Conservation (phyloP, 2,797 vertebrate species). For the Pipistrellus kuhlii region DNA sequence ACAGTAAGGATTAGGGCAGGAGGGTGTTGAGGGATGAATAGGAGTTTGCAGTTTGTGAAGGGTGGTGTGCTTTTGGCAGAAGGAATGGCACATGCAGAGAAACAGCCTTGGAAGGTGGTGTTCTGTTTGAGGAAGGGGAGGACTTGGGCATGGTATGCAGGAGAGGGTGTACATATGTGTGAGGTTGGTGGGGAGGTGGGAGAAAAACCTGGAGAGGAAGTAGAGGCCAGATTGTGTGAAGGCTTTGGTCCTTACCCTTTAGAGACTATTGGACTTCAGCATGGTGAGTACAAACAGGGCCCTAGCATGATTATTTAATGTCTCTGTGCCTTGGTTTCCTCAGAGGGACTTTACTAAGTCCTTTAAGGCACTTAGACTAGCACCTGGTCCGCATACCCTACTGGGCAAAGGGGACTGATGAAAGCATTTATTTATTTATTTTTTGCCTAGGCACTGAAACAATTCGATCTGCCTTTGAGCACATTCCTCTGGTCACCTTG, state of each 20-base stretch:
- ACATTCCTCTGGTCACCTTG: not conserved
- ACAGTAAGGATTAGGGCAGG: not conserved
- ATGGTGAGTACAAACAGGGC: not conserved
- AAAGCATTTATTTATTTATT: not conserved
- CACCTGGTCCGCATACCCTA: not conserved
- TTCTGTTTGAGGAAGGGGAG: not conserved
- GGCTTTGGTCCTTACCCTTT: not conserved
- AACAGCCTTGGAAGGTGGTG: not conserved
- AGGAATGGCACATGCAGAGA: not conserved
- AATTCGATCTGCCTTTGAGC: not conserved
- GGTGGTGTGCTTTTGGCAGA: not conserved
- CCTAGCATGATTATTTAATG: not conserved
- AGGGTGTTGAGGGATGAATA: not conserved
- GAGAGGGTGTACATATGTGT: fast-evolving
- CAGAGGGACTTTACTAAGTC: not conserved
- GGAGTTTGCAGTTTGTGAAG: not conserved
- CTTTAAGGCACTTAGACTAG: not conserved
- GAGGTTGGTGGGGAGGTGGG: not conserved
- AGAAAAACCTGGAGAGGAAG: not conserved
- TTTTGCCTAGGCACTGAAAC: not conserved
- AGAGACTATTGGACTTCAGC: not conserved
- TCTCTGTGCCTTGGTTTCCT: not conserved
- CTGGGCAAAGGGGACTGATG: not conserved
- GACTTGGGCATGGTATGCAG: fast-evolving
- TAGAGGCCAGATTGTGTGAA: not conserved